These are phyloP conservation scores for Ochotona princeps DNA, from an alignment of 2,113 vertebrate species.

Conservation along the genomic window DNA sequence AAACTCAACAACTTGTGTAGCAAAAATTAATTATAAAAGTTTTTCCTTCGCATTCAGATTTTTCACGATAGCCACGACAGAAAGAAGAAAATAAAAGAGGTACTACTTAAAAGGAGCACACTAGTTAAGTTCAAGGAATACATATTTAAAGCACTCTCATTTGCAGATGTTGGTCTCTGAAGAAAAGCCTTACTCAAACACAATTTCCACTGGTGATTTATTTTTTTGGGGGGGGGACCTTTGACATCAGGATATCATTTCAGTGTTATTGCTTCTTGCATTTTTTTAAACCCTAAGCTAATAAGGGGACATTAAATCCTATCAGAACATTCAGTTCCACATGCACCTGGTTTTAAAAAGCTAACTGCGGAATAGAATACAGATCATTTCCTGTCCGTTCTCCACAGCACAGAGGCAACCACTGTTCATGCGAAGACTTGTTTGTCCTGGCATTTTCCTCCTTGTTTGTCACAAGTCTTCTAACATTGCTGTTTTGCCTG, in stretches of 20 bases:
- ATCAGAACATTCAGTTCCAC: not conserved
- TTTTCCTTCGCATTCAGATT: not conserved
- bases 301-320: not conserved
- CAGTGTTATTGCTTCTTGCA: not conserved
- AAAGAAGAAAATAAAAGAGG: not conserved
- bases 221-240: not conserved
- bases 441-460: not conserved
- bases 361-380: not conserved
- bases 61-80: constrained; percentile 4
- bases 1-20: constrained; percentile 17
- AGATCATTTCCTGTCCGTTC: not conserved
- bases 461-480: not conserved
- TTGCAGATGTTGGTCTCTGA: not conserved
- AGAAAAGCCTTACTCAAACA: not conserved
- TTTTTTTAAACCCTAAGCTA: not conserved
- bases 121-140: not conserved
- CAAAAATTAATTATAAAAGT: not conserved
- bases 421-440: not conserved
- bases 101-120: not conserved
- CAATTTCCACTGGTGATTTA: not conserved
- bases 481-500: not conserved
- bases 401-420: not conserved
- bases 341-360: not conserved
- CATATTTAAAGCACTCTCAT: not conserved
- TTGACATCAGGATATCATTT: not conserved